These are phyloP conservation scores for Lumbricus terrestris DNA, from an alignment of 2,888 invertebrate species.

Conservation along the genomic window DNA sequence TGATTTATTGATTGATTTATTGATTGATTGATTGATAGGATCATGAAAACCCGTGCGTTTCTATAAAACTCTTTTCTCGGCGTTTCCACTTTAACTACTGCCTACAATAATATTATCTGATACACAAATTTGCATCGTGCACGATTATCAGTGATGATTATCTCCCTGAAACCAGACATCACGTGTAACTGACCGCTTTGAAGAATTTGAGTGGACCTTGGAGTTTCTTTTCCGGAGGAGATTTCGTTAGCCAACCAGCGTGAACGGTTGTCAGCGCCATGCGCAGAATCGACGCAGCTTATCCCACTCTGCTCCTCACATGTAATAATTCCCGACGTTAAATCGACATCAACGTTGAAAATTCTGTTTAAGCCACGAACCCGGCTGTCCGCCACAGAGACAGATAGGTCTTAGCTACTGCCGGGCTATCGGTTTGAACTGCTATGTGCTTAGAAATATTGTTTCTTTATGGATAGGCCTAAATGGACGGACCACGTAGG, in stretches of 20 bases:
- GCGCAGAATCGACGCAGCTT: not conserved
- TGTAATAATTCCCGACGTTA: not conserved
- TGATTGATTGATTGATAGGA: no score
- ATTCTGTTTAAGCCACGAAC: not conserved
- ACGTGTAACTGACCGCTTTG: constrained; percentile 21
- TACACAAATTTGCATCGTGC: not conserved
- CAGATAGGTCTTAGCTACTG: no score
- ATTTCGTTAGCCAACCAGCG: constrained; percentile 24
- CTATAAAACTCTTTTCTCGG: no score
- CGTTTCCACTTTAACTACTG: no score
- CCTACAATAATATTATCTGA: no score
- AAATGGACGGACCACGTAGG: not conserved
- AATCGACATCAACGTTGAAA: no score
- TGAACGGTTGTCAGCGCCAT: not conserved
- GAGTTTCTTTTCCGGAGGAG: constrained; percentile 22
- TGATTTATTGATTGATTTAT: no score
- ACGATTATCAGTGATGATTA: not conserved
- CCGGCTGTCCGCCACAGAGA: not conserved
- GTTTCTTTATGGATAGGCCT: not conserved
- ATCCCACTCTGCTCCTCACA: not conserved
- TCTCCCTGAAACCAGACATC: not conserved
- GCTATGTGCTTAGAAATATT: not conserved
- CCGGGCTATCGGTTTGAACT: not conserved
- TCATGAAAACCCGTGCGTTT: no score
- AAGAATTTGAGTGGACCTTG: constrained; percentile 17